Percentiles rank a stretch among this genome's conserved stretches.
Evolutionary conservation across 2,797 vertebrate species (phyloP).

Genomic region (Dendrocincla tyrannina): DNA sequence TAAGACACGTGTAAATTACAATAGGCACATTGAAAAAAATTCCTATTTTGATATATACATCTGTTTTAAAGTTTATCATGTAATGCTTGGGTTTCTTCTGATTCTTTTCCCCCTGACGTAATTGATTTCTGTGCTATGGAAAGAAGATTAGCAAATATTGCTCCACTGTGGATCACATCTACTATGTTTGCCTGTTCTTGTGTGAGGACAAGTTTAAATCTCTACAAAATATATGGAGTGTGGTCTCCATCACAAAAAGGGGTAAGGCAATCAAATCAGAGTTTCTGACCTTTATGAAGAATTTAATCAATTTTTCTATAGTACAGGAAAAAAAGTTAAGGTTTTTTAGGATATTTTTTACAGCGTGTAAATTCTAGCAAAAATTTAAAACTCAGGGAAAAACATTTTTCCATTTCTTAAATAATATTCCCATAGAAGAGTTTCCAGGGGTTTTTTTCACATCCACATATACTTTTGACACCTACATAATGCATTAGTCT

Average conservation of each 20-base stretch:
- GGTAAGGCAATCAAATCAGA: background rate
- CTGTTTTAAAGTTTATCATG: background rate
- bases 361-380: background rate
- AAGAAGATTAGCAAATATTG: background rate
- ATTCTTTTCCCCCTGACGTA: fast-evolving
- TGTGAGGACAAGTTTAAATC: background rate
- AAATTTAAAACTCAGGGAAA: background rate
- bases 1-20: background rate
- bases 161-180: background rate
- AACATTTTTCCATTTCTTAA: background rate
- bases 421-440: background rate
- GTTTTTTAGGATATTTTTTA: background rate
- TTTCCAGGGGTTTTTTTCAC: background rate
- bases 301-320: background rate
- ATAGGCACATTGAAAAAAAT: background rate
- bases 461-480: background rate
- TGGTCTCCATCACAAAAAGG: background rate
- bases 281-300: background rate
- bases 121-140: background rate
- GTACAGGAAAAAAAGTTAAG: fast-evolving
- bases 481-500: background rate
- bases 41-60: background rate
- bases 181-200: background rate
- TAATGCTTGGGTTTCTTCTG: background rate
- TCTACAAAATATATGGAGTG: background rate